Evolutionary conservation across 2,888 invertebrate species (phyloP).

Genomic region (Meteorus cinctellus): DNA sequence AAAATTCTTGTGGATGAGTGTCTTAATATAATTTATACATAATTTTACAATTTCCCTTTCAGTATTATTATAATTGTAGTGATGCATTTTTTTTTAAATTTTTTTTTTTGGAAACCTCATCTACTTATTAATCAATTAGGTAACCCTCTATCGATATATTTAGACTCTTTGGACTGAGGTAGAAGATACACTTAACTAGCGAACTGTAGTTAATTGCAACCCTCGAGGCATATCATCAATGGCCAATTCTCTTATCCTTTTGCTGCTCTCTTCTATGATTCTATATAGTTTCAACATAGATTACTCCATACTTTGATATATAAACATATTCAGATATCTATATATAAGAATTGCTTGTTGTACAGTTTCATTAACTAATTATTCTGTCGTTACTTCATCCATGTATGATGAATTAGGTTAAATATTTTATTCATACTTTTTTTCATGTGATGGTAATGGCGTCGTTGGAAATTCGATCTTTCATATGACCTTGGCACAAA

Average conservation of each 20-base stretch:
- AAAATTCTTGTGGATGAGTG: background rate
- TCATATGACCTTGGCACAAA: too few species aligned
- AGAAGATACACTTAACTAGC: background rate
- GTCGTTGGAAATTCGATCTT: too few species aligned
- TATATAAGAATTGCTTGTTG: too few species aligned
- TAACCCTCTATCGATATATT: background rate
- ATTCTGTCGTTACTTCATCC: too few species aligned
- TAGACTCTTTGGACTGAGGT: background rate
- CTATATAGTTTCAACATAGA: too few species aligned
- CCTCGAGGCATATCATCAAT: background rate
- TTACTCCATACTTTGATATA: too few species aligned
- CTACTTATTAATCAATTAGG: background rate
- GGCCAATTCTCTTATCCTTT: background rate
- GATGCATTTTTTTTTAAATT: background rate
- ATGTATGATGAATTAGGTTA: too few species aligned
- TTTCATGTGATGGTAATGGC: too few species aligned
- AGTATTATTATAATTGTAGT: background rate
- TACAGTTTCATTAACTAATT: too few species aligned
- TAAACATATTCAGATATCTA: too few species aligned
- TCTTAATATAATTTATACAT: background rate
- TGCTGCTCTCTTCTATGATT: background rate
- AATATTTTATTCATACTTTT: too few species aligned
- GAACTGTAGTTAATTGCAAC: background rate
- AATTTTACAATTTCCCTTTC: background rate
- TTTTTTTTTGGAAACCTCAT: background rate